Conservation (phyloP, 1,140 invertebrate genomes). For the Leptinotarsa undecemlineata region DNA sequence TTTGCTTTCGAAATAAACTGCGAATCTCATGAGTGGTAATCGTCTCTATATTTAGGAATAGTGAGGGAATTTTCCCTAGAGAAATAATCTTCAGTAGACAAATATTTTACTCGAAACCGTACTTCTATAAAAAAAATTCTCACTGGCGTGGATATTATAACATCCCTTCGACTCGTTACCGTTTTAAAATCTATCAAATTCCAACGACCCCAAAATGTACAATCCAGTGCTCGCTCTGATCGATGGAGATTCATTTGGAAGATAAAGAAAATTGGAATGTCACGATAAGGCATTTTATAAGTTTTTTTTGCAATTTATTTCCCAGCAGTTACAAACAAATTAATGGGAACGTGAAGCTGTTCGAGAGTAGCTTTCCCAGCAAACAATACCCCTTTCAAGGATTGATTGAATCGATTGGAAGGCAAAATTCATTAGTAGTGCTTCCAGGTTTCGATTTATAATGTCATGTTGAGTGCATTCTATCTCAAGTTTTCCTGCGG, state of each 20-base stretch:
- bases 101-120: too few species aligned
- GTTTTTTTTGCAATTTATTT: background rate
- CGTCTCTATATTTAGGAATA: too few species aligned
- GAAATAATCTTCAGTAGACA: too few species aligned
- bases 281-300: background rate
- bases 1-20: too few species aligned
- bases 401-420: slow-evolving; percentile 3
- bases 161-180: background rate
- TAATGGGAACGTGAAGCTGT: background rate
- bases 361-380: background rate
- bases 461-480: background rate
- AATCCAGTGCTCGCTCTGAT: background rate
- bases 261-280: slow-evolving; percentile 6
- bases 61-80: too few species aligned
- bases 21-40: too few species aligned
- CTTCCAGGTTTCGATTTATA: background rate
- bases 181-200: background rate
- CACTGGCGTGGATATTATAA: background rate
- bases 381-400: background rate
- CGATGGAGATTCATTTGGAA: background rate
- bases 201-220: background rate
- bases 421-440: background rate
- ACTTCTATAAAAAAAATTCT: too few species aligned
- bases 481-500: background rate
- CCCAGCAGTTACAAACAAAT: background rate